Conservation (phyloP, 2,797 vertebrate genomes). For the Pseudopleuronectes americanus region DNA sequence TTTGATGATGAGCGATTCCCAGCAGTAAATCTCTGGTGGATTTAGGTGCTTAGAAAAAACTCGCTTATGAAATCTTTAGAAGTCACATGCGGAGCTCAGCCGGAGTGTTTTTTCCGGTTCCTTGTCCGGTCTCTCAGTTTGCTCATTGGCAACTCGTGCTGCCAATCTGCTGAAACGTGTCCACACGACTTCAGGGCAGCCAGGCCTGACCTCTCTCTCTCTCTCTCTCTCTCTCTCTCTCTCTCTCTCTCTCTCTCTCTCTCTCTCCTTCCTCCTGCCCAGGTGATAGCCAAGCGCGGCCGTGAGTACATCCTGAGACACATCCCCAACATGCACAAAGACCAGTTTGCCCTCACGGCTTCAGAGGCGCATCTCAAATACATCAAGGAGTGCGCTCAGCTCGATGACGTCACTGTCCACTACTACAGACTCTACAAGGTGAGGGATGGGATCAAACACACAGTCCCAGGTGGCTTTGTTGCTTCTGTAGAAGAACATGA, state of each 20-base stretch:
- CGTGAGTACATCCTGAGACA: conserved; percentile 98
- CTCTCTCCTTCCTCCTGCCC: conserved; percentile 22
- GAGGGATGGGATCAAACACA: conserved; percentile 11
- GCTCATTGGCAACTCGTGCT: conserved; percentile 18
- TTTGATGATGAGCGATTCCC: conserved; percentile 53
- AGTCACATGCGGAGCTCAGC: conserved; percentile 30
- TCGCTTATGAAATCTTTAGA: conserved; percentile 31
- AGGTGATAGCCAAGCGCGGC: conserved; percentile 96
- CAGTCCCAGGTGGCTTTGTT: not conserved
- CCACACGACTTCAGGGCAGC: conserved; percentile 8
- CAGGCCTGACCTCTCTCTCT: conserved; percentile 15
- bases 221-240: not conserved
- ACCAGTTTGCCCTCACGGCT: conserved; percentile 95
- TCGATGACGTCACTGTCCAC: conserved; percentile 96
- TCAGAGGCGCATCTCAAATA: conserved; percentile 96
- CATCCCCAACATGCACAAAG: conserved; percentile 98
- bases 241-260: not conserved
- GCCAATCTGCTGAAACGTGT: conserved; percentile 21
- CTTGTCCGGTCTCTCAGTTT: conserved; percentile 6
- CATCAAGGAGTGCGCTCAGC: conserved; percentile 94
- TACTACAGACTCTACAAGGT: conserved; percentile 98
- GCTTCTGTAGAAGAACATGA: not conserved
- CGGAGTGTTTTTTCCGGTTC: conserved; percentile 40
- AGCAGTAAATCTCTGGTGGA: conserved; percentile 47
- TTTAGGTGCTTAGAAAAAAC: conserved; percentile 45